phyloP scores from a whole-genome alignment of 2,797 vertebrate species.

The Nothura maculosa region DNA sequence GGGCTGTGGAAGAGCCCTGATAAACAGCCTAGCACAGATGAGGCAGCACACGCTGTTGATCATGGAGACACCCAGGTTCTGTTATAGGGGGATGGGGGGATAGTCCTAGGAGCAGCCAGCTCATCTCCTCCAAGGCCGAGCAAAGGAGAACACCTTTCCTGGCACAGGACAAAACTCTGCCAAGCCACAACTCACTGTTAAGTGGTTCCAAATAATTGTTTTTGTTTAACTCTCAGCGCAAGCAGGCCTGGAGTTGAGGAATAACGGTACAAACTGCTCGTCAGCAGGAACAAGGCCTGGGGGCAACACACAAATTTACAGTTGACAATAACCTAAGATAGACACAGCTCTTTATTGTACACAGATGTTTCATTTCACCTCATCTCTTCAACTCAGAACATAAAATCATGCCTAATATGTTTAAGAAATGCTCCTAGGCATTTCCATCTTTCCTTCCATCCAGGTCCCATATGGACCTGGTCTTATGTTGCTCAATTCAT shows the following conservation, averaged over 20 bases:
- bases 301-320: neutral
- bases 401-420: conserved; percentile 12
- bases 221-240: neutral
- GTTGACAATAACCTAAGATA: conserved; percentile 48
- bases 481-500: neutral
- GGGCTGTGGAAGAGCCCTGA: neutral
- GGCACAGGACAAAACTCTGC: neutral
- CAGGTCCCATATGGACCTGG: neutral
- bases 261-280: neutral
- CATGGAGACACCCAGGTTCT: neutral
- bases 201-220: neutral
- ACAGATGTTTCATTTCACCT: conserved; percentile 53
- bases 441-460: neutral
- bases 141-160: rapidly evolving
- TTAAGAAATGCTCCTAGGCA: neutral
- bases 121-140: neutral
- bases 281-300: neutral
- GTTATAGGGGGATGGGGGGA: neutral
- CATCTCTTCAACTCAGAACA: neutral
- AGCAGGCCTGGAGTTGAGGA: neutral
- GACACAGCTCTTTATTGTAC: conserved; percentile 39
- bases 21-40: neutral
- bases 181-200: neutral
- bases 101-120: neutral
- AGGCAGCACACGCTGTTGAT: neutral